These are phyloP conservation scores for Lophotis ruficrista DNA, from an alignment of 2,113 vertebrate genomes.

Conservation along the genomic window DNA sequence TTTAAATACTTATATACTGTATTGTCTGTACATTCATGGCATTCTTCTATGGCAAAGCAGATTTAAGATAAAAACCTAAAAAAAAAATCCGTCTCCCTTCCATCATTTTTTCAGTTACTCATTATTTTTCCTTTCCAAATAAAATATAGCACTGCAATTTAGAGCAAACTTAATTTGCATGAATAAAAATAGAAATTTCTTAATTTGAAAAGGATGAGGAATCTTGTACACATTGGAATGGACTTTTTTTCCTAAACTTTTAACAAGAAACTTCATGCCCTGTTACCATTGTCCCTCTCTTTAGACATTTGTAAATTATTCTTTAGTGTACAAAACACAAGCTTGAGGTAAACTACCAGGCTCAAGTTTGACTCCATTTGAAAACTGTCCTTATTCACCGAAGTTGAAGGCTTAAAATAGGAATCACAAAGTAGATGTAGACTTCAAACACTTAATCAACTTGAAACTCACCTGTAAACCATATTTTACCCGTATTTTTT, in stretches of 20 bases:
- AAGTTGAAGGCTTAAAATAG: background rate
- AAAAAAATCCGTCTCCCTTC: background rate
- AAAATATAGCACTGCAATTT: background rate
- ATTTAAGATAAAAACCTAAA: background rate
- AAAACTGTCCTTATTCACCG: background rate
- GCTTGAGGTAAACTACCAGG: background rate
- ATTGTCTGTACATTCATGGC: background rate
- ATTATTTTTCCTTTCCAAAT: background rate
- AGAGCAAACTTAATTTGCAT: background rate
- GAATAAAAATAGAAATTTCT: background rate
- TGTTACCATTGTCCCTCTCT: background rate
- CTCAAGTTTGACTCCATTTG: background rate
- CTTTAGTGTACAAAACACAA: background rate
- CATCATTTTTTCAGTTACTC: background rate
- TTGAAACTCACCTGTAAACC: slow-evolving; percentile 89
- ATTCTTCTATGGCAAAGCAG: background rate
- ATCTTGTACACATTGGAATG: background rate
- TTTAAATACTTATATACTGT: background rate
- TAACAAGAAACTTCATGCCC: background rate
- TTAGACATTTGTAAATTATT: background rate
- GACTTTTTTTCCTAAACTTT: background rate
- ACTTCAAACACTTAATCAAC: background rate
- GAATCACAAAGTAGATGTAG: background rate
- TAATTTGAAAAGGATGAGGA: background rate
- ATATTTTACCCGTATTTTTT: slow-evolving; percentile 96